Conservation (phyloP, 2,113 vertebrate species). For the Sciurus niger region DNA sequence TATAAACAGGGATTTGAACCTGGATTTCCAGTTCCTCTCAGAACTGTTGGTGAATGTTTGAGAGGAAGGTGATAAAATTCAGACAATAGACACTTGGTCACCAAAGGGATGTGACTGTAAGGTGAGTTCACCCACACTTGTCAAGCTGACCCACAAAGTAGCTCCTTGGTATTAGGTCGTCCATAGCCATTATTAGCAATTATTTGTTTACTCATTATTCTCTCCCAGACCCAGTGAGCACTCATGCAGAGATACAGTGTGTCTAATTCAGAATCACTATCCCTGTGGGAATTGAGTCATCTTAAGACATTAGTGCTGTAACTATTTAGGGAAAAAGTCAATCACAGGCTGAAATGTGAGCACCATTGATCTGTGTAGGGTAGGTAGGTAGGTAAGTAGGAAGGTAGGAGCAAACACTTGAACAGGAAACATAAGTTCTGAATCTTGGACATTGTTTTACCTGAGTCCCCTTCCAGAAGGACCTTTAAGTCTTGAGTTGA, state of each 20-base stretch:
- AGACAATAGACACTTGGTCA: not conserved
- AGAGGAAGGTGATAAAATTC: not conserved
- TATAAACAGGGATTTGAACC: not conserved
- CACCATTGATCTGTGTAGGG: not conserved
- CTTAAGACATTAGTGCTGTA: not conserved
- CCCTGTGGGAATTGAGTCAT: not conserved
- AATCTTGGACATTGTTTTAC: not conserved
- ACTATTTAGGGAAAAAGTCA: not conserved
- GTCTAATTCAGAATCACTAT: not conserved
- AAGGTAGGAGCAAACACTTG: too few relatives aligned
- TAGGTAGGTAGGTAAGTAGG: not conserved
- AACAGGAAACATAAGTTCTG: not conserved
- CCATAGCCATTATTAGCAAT: not conserved
- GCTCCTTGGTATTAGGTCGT: not conserved
- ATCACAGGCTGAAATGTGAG: not conserved
- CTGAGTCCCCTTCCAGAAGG: not conserved
- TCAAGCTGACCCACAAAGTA: not conserved
- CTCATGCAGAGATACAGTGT: not conserved
- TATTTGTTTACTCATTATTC: not conserved
- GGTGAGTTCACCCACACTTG: not conserved
- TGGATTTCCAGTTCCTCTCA: not conserved
- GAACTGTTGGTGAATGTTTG: not conserved
- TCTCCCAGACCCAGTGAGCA: not conserved
- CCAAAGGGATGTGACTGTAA: not conserved
- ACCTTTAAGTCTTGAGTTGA: slow-evolving; percentile 17